These are phyloP conservation scores for Cephus cinctus DNA, from an alignment of 1,140 invertebrate species.

Conservation along the genomic window DNA sequence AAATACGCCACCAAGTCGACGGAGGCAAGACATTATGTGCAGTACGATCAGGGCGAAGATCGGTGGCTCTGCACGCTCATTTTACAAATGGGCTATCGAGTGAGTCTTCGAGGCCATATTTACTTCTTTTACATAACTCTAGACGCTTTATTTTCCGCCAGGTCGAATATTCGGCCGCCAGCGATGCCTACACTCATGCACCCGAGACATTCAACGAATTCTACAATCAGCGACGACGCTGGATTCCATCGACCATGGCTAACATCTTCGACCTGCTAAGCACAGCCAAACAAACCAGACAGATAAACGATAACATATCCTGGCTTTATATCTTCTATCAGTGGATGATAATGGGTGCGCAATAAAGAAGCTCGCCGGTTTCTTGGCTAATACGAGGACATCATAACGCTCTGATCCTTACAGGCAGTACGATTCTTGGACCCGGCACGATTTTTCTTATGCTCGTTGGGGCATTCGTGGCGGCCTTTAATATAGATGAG, in stretches of 20 bases:
- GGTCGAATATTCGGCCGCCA: conserved; percentile 86
- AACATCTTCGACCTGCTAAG: conserved; percentile 83
- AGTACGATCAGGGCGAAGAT: conserved; percentile 91
- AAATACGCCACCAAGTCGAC: conserved; percentile 80
- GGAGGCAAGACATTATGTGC: conserved; percentile 84
- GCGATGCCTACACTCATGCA: conserved; percentile 88
- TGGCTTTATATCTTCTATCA: conserved; percentile 82
- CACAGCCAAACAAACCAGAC: conserved; percentile 72
- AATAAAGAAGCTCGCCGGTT: too few species aligned
- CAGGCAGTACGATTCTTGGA: conserved; percentile 76
- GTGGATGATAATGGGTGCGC: conserved; percentile 58
- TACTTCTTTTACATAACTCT: background rate
- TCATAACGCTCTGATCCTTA: too few species aligned
- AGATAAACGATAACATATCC: conserved; percentile 85
- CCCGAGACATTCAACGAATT: conserved; percentile 88
- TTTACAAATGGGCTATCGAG: conserved; percentile 83
- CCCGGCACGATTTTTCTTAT: conserved; percentile 88
- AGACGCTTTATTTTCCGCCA: conserved; percentile 12
- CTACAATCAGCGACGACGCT: conserved; percentile 83
- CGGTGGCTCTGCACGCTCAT: conserved; percentile 86
- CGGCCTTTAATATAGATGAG: conserved; percentile 76
- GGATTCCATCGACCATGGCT: conserved; percentile 88
- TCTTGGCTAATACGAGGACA: too few species aligned
- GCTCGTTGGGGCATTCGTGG: conserved; percentile 85
- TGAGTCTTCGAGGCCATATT: conserved; percentile 34